Percentiles rank a stretch among this genome's conserved stretches.
These are phyloP conservation scores for Hirudinaria manillensis DNA, from an alignment of 2,888 invertebrate genomes.

Conservation along the genomic window DNA sequence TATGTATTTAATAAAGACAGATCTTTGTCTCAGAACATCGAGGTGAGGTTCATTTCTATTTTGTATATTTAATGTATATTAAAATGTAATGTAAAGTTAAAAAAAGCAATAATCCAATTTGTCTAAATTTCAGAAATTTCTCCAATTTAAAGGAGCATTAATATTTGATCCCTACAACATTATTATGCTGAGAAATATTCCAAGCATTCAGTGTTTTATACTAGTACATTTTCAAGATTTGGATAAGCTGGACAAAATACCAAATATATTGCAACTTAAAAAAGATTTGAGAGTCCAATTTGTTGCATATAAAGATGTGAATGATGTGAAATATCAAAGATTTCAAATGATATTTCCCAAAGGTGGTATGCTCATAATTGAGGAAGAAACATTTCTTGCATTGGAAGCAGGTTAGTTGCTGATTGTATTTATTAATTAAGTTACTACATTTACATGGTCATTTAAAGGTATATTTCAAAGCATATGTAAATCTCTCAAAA, in stretches of 20 bases:
- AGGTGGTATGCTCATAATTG: constrained; percentile 36
- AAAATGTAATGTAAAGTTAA: neutral
- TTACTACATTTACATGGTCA: neutral
- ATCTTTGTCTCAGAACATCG: constrained; percentile 36
- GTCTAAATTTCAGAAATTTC: constrained; percentile 33
- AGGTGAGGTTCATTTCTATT: constrained; percentile 31
- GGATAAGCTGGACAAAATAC: constrained; percentile 31
- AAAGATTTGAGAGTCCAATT: constrained; percentile 36
- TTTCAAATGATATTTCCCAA: constrained; percentile 33
- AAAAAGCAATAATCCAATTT: constrained; percentile 1
- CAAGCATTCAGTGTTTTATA: constrained; percentile 33
- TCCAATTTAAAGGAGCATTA: constrained; percentile 35
- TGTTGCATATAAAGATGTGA: constrained; percentile 33
- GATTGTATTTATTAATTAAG: neutral
- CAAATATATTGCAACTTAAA: constrained; percentile 38
- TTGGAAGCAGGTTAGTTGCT: constrained; percentile 32
- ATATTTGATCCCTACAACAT: constrained; percentile 38
- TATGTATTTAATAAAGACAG: constrained; percentile 38
- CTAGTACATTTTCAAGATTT: constrained; percentile 35
- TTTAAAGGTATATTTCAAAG: constrained; percentile 27
- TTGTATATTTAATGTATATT: neutral
- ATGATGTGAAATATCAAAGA: constrained; percentile 36
- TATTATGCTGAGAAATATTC: constrained; percentile 18
- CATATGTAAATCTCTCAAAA: constrained; percentile 32
- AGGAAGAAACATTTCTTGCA: constrained; percentile 34